Evolutionary conservation across 53 echinoderm and acorn worm species (phyloP), one percentile per base, ranked within the genome.

Genomic region (Stichopus horrens): DNA sequence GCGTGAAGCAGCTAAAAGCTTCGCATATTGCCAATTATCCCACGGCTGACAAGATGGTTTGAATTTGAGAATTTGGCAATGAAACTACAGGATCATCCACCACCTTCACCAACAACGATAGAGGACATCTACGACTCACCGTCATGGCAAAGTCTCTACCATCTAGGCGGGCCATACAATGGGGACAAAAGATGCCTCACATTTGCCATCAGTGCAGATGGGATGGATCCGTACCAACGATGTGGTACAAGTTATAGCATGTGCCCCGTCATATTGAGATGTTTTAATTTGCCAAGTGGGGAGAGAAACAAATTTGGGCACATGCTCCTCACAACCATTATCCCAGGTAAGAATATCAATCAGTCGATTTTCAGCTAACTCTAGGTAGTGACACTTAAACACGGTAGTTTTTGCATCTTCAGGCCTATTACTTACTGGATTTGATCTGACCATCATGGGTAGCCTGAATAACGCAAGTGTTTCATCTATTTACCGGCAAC

Each of bases 131-230:
- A 54, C 20, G 57, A 56, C 13, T 55, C 81, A 18, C 81, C 81
- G 5, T 6, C 81, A 14, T 80, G 81, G 81, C 13, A 80, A 55
- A 16, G 21, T 10, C 10, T 80, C 0, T 56, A 80, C 57, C 11
- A 21, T 0, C 57, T 4, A 80, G 81, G 53, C 3, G 81, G 55
- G 14, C 14, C 23, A 57, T 80, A 18, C 55, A 5, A 55, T 21
- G 76, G 76, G 55, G 57, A 80, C 57, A 80, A 13, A 14, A 53
- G 57, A 56, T 53, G 16, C 5, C 20, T 80, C 4, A 79, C 54
- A 53, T 77, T 77, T 77, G 78, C 78, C 16, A 80, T 80, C 5
- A 80, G 57, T 55, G 81, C 81, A 80, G 81, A 80, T 55, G 81
- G 81, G 5, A 80, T 56, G 57, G 6, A 1, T 4, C 54, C 81